phyloP scores from a whole-genome alignment of 2,113 vertebrate genomes.

The Sebastes fasciatus region DNA sequence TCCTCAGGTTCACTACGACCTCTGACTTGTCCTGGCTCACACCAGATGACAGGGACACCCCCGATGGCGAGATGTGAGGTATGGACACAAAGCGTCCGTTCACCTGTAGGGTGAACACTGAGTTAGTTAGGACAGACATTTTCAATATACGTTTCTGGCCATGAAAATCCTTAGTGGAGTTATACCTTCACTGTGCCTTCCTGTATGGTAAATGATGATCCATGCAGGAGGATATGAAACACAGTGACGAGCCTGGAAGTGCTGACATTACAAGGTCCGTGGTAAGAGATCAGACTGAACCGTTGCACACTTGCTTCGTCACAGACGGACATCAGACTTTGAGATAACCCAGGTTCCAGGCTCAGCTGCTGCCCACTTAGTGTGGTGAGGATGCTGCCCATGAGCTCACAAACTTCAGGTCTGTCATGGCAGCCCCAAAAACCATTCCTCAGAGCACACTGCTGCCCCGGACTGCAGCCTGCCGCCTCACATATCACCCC shows the following conservation, averaged over 20 bases:
- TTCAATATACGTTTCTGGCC: neutral
- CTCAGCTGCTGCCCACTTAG: conserved; percentile 36
- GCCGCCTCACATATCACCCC: conserved; percentile 43
- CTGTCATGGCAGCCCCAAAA: conserved; percentile 29
- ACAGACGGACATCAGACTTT: conserved; percentile 51
- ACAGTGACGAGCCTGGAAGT: neutral
- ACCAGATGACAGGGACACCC: conserved; percentile 31
- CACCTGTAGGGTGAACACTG: conserved; percentile 6
- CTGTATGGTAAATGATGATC: conserved; percentile 35
- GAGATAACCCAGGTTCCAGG: conserved; percentile 17
- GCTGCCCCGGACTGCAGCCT: conserved; percentile 8
- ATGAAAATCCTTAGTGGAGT: neutral
- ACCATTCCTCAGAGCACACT: conserved; percentile 46
- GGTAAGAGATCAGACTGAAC: conserved; percentile 62
- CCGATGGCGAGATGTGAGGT: conserved; percentile 24
- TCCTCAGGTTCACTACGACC: conserved; percentile 33
- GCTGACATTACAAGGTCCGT: conserved; percentile 40
- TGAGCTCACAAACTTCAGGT: conserved; percentile 53
- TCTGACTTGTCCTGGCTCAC: conserved; percentile 36
- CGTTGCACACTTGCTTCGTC: conserved; percentile 22
- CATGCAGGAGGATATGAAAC: conserved; percentile 56
- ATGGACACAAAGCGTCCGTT: conserved; percentile 25
- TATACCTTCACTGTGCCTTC: conserved; percentile 29
- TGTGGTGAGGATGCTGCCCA: conserved; percentile 29
- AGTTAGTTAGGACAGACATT: neutral